Evolutionary conservation across 2,113 vertebrate species (phyloP).

Genomic region (Verasper variegatus): DNA sequence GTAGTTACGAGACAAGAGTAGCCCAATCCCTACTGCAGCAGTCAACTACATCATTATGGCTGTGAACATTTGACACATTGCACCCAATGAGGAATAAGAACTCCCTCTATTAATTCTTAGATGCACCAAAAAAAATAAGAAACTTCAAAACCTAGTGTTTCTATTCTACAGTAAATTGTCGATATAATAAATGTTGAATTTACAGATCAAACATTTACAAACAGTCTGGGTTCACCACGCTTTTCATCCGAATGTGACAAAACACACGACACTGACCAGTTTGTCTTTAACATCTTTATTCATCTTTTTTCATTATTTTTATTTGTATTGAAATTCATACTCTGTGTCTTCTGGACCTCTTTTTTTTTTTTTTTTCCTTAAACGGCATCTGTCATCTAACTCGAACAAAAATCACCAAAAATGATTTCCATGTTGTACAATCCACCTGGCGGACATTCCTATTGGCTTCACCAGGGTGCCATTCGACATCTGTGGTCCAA

Average conservation of each 20-base stretch:
- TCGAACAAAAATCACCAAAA: conserved; percentile 74
- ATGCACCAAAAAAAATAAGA: too few species aligned
- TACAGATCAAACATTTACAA: background rate
- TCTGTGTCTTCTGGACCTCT: conserved; percentile 72
- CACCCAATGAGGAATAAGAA: too few species aligned
- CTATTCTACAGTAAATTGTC: too few species aligned
- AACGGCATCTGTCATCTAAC: conserved; percentile 68
- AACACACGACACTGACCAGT: background rate
- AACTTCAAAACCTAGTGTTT: too few species aligned
- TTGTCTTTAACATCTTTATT: conserved; percentile 81
- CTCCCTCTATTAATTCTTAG: too few species aligned
- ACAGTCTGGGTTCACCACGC: background rate
- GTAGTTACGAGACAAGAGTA: too few species aligned
- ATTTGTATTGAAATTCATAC: conserved; percentile 77
- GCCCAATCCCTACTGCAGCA: too few species aligned
- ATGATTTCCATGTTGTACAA: conserved; percentile 75
- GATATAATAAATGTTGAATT: too few species aligned
- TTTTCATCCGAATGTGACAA: background rate
- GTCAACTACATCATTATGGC: too few species aligned
- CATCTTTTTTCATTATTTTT: conserved; percentile 80
- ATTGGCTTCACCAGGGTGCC: conserved; percentile 64
- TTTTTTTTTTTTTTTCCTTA: conserved; percentile 41
- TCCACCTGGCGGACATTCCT: conserved; percentile 77
- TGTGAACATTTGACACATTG: too few species aligned
- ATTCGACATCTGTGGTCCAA: conserved; percentile 59